phyloP scores from a whole-genome alignment of 2,113 vertebrate genomes.

The Charadrius vociferus region DNA sequence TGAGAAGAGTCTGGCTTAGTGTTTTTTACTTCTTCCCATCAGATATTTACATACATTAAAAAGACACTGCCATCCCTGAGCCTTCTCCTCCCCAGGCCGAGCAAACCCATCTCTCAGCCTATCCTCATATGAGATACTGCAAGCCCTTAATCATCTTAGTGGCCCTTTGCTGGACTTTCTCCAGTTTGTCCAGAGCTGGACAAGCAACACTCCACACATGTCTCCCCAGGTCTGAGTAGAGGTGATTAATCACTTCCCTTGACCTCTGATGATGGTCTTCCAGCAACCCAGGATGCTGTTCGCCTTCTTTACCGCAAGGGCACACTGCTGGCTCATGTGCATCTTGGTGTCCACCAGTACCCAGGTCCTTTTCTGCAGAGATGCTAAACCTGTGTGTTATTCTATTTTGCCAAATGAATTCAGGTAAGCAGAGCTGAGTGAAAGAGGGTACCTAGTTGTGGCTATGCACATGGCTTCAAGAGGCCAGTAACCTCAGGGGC shows the following conservation, averaged over 20 bases:
- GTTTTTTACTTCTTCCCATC: background rate
- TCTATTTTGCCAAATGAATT: background rate
- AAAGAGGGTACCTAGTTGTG: background rate
- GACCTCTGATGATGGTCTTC: background rate
- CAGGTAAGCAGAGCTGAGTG: background rate
- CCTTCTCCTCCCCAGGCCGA: background rate
- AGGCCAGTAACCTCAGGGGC: background rate
- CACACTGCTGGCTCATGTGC: background rate
- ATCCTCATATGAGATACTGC: background rate
- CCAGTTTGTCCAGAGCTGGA: background rate
- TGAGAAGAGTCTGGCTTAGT: background rate
- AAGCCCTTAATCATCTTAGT: background rate
- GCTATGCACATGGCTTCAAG: background rate
- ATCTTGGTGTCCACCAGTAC: background rate
- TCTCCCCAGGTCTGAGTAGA: background rate
- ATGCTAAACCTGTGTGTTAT: fast-evolving
- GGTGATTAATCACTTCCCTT: background rate
- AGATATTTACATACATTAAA: background rate
- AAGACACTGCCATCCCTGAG: background rate
- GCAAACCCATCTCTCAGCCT: background rate
- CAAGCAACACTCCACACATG: background rate
- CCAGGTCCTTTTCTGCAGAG: background rate
- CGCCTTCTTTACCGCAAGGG: background rate
- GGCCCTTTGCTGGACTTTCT: background rate
- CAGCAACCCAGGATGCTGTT: background rate